Evolutionary conservation across 1,140 invertebrate species (phyloP).

Genomic region (Dolichoris vasculosae): DNA sequence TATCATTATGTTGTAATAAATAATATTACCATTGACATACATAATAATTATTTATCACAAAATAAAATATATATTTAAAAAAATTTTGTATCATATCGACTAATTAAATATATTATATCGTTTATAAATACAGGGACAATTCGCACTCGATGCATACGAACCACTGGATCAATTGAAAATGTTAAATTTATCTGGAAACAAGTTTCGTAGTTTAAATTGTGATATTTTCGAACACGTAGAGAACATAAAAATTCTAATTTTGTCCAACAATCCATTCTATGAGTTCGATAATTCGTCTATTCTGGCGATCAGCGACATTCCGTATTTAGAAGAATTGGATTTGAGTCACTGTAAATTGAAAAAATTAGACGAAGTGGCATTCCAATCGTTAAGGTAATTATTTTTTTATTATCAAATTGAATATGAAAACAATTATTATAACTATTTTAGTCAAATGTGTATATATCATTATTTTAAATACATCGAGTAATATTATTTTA

Average conservation of each 20-base stretch:
- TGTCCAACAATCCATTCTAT: conserved; percentile 81
- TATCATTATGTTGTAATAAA: too few relatives aligned
- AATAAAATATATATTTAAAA: too few relatives aligned
- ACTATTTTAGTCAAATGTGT: too few relatives aligned
- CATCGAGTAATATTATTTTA: too few relatives aligned
- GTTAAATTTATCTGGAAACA: conserved; percentile 80
- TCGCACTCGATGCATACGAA: conserved; percentile 75
- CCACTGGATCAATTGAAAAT: conserved; percentile 78
- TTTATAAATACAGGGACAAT: conserved; percentile 75
- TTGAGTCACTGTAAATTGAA: conserved; percentile 80
- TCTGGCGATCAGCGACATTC: conserved; percentile 79
- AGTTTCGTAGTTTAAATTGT: conserved; percentile 79
- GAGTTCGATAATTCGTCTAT: conserved; percentile 77
- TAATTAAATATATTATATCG: not conserved
- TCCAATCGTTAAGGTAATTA: conserved; percentile 39
- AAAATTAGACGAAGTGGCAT: conserved; percentile 6
- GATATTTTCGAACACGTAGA: conserved; percentile 84
- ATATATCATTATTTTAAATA: too few relatives aligned
- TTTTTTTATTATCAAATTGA: not conserved
- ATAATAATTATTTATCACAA: too few relatives aligned
- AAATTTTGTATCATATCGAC: too few relatives aligned
- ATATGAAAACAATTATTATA: not conserved
- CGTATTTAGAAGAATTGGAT: conserved; percentile 80
- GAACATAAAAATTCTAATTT: conserved; percentile 78
- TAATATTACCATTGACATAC: too few relatives aligned